phyloP scores from a whole-genome alignment of 2,797 vertebrate genomes.

The Malurus splendens region DNA sequence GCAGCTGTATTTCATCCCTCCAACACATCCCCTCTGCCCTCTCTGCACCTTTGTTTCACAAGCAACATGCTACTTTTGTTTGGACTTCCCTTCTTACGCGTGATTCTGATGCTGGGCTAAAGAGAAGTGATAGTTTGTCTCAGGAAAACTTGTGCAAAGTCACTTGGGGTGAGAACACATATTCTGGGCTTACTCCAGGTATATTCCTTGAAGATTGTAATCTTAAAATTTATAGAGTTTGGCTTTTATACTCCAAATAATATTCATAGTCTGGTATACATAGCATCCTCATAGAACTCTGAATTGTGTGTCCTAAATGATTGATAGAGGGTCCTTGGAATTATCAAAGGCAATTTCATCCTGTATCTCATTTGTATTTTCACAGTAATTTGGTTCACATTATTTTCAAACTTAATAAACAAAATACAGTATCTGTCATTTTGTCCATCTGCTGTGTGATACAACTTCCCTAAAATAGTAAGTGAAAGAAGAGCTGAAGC shows the following conservation, averaged over 20 bases:
- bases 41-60: not conserved
- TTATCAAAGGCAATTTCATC: not conserved
- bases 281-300: not conserved
- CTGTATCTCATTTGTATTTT: not conserved
- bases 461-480: constrained; percentile 21
- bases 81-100: not conserved
- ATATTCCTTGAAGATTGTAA: not conserved
- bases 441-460: constrained; percentile 38
- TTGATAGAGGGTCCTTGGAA: not conserved
- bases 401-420: constrained; percentile 38
- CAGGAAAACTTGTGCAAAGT: not conserved
- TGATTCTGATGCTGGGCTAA: not conserved
- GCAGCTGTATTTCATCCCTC: not conserved
- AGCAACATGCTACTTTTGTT: accelerated
- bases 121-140: not conserved
- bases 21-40: not conserved
- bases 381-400: not conserved
- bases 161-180: not conserved
- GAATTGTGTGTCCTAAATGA: not conserved
- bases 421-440: constrained; percentile 16
- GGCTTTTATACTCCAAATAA: not conserved
- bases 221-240: not conserved
- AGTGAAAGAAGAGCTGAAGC: constrained; percentile 10
- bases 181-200: not conserved
- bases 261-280: not conserved